These are phyloP conservation scores for Ceratina calcarata DNA, from an alignment of 1,140 invertebrate species.

Conservation along the genomic window DNA sequence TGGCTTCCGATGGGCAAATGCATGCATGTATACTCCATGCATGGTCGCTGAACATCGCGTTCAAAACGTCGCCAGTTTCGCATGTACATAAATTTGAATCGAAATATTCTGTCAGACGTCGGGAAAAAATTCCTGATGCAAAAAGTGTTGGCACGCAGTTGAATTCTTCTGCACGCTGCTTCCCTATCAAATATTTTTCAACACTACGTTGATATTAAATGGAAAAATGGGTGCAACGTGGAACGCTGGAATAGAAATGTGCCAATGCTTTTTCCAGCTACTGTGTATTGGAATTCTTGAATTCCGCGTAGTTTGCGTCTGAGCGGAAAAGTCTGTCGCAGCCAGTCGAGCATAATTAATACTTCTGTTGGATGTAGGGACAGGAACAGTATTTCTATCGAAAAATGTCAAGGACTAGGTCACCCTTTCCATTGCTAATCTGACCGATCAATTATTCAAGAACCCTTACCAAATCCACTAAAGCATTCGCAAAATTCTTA, in stretches of 20 bases:
- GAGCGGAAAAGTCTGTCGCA: neutral
- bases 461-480: neutral
- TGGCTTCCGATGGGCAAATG: slow-evolving; percentile 26
- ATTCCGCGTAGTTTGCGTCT: neutral
- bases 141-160: neutral
- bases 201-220: too few relatives aligned
- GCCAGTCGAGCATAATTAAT: neutral
- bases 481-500: too few relatives aligned
- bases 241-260: too few relatives aligned
- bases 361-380: neutral
- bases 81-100: neutral
- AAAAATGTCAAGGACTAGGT: neutral
- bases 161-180: too few relatives aligned
- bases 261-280: neutral
- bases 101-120: neutral
- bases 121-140: neutral
- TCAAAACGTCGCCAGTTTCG: neutral
- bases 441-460: neutral
- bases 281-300: neutral
- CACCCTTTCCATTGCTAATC: neutral
- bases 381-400: neutral
- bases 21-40: neutral
- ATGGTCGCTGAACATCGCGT: neutral
- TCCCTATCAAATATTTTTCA: too few relatives aligned
- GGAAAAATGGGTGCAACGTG: too few relatives aligned